Conservation (phyloP, 2,888 invertebrate species). For the Dexiosoma caninum region DNA sequence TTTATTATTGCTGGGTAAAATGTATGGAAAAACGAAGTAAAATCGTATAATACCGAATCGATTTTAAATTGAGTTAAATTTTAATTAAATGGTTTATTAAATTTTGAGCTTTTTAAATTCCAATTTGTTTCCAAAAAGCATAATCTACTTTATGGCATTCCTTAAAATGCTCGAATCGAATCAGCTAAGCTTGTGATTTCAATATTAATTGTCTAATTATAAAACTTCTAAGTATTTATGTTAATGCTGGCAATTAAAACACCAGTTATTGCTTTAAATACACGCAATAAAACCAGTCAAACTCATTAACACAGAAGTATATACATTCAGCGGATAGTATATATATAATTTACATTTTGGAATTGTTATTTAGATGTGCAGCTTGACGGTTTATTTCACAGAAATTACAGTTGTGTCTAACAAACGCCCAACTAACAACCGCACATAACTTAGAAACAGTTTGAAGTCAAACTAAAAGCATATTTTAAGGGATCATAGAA, state of each 20-base stretch:
- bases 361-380: not conserved
- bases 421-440: conserved; percentile 20
- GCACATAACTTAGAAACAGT: not conserved
- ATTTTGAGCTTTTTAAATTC: not conserved
- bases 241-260: conserved; percentile 27
- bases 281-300: not conserved
- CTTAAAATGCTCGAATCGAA: not conserved
- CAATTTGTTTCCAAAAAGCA: not conserved
- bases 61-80: not conserved
- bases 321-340: conserved; percentile 18
- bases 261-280: not conserved
- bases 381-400: not conserved
- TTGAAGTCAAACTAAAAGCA: not conserved
- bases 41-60: too few relatives aligned
- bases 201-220: conserved; percentile 8
- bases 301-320: conserved; percentile 6
- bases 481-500: not conserved
- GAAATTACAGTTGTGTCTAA: not conserved
- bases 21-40: too few relatives aligned
- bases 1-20: too few relatives aligned
- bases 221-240: not conserved
- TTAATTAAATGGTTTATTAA: not conserved
- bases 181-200: not conserved
- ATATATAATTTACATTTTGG: conserved; percentile 28
- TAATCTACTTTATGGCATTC: not conserved